Conservation (phyloP, 37 sponge, comb jelly and placozoan species). For the Tethya wilhelma region DNA sequence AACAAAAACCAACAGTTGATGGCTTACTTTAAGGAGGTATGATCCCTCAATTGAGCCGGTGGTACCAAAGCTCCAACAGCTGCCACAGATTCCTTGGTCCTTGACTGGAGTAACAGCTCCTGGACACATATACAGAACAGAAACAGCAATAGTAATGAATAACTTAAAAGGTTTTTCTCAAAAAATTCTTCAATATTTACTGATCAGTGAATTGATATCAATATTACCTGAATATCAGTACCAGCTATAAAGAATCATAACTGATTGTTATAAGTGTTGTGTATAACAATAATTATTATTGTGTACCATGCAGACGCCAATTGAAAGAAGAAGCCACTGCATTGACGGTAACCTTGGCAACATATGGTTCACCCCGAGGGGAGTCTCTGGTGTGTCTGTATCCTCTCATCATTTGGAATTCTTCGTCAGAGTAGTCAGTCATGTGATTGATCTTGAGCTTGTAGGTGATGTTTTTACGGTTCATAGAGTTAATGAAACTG, state of each 20-base stretch:
- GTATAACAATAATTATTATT: too few relatives aligned
- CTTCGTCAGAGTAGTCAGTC: slow-evolving; percentile 73
- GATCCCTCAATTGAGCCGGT: slow-evolving; percentile 94
- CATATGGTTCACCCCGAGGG: slow-evolving; percentile 18
- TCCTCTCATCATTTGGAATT: slow-evolving; percentile 72
- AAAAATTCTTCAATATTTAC: too few relatives aligned
- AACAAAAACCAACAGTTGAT: too few relatives aligned
- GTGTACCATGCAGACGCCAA: too few relatives aligned
- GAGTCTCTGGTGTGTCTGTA: slow-evolving; percentile 35
- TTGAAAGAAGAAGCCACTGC: slow-evolving; percentile 31
- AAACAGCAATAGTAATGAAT: too few relatives aligned
- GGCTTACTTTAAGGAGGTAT: slow-evolving; percentile 69
- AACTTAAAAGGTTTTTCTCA: too few relatives aligned
- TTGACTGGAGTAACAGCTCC: slow-evolving; percentile 97
- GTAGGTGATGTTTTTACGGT: slow-evolving; percentile 67
- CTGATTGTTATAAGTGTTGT: too few relatives aligned
- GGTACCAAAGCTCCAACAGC: slow-evolving; percentile 98
- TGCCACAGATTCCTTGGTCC: slow-evolving; percentile 99
- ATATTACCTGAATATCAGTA: too few relatives aligned
- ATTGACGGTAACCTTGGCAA: not conserved
- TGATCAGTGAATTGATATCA: too few relatives aligned
- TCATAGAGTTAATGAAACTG: slow-evolving; percentile 83
- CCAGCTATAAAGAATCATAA: too few relatives aligned
- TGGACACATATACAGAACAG: too few relatives aligned
- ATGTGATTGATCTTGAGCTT: slow-evolving; percentile 87